These are phyloP conservation scores for Eulemur macaco DNA, from an alignment of 2,113 vertebrate genomes.

Conservation along the genomic window DNA sequence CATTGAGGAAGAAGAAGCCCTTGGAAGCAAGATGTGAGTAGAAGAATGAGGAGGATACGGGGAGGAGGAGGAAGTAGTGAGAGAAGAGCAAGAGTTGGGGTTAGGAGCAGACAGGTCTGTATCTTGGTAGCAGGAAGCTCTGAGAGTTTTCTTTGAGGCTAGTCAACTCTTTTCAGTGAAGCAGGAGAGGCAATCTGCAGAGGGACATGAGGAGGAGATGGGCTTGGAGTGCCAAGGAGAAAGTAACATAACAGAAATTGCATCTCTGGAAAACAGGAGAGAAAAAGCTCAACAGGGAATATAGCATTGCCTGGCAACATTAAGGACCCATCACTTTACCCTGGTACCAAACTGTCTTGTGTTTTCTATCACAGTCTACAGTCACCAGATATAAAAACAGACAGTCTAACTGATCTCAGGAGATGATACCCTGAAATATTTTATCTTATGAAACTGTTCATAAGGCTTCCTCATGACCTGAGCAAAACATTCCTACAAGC, in stretches of 20 bases:
- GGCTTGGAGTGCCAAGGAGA: background rate
- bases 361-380: background rate
- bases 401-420: background rate
- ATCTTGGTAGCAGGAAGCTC: background rate
- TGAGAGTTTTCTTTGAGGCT: background rate
- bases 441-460: background rate
- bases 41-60: background rate
- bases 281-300: background rate
- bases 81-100: background rate
- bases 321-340: background rate
- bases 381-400: slow-evolving; percentile 2
- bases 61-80: background rate
- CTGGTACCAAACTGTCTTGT: background rate
- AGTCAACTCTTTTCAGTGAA: background rate
- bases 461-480: background rate
- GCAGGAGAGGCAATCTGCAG: background rate
- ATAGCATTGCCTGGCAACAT: background rate
- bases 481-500: background rate
- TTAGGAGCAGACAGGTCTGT: background rate
- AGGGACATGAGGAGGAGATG: background rate
- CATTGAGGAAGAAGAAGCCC: background rate
- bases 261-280: background rate
- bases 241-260: background rate
- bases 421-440: background rate
- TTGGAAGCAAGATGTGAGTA: background rate